These are phyloP conservation scores for Antedon mediterranea DNA, from an alignment of 53 echinoderm and acorn worm genomes.

Conservation along the genomic window DNA sequence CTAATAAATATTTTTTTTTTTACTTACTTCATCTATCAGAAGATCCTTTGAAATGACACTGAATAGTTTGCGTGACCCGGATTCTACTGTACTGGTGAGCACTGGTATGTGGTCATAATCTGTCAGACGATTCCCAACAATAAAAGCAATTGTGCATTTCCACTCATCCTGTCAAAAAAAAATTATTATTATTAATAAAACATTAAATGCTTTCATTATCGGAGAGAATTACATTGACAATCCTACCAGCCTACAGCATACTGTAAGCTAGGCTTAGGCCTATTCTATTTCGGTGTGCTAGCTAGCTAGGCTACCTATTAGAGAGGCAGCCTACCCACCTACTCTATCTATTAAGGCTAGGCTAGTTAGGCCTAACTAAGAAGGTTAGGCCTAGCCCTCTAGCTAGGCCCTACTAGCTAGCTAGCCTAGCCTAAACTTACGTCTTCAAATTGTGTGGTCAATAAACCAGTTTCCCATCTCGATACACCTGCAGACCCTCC, in stretches of 20 bases:
- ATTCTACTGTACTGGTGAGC: slow-evolving; percentile 34
- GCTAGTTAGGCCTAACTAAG: no score
- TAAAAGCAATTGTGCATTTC: slow-evolving; percentile 62
- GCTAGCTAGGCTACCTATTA: no score
- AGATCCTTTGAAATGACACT: slow-evolving; percentile 55
- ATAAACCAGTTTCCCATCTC: slow-evolving; percentile 80
- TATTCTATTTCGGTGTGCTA: no score
- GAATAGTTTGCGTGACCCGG: slow-evolving; percentile 59
- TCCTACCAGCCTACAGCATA: no score
- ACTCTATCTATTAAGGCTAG: no score
- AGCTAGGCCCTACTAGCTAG: background rate
- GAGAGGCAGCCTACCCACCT: no score
- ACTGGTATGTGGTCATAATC: slow-evolving; percentile 52
- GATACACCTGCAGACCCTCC: slow-evolving; percentile 82
- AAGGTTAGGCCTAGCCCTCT: background rate
- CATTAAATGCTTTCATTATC: no score
- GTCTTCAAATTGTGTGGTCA: slow-evolving; percentile 75
- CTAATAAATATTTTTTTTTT: no score
- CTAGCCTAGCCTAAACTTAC: slow-evolving; percentile 8
- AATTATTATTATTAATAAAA: background rate
- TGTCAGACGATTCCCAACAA: slow-evolving; percentile 50
- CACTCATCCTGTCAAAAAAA: slow-evolving; percentile 49
- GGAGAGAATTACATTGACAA: no score
- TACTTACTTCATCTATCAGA: slow-evolving; percentile 60
- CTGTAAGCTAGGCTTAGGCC: no score